These are phyloP conservation scores for Pelobates cultripes DNA, from an alignment of 2,797 vertebrate species.

Conservation along the genomic window DNA sequence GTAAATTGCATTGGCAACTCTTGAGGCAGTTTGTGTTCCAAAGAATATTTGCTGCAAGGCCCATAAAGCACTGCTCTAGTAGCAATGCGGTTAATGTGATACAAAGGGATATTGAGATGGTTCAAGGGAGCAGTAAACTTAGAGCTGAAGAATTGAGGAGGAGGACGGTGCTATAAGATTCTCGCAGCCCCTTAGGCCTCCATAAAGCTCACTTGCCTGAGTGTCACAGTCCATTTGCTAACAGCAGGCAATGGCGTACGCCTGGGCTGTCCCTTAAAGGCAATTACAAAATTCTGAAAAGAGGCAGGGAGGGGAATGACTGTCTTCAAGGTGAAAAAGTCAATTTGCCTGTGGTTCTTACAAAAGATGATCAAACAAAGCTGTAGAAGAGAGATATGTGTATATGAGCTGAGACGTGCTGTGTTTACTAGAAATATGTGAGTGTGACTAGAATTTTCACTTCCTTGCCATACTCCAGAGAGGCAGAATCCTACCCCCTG, in stretches of 20 bases:
- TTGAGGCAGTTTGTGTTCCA: conserved; percentile 6
- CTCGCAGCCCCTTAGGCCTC: conserved; percentile 43
- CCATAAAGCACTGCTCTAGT: conserved; percentile 35
- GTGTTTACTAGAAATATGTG: neutral
- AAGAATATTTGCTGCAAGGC: conserved; percentile 21
- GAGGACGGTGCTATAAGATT: conserved; percentile 38
- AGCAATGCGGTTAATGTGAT: conserved; percentile 44
- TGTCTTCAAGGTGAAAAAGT: conserved; percentile 47
- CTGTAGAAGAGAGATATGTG: neutral
- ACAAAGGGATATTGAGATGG: conserved; percentile 29
- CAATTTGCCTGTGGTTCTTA: conserved; percentile 14
- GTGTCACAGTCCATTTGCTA: conserved; percentile 49
- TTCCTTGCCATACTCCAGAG: neutral
- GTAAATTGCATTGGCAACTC: conserved; percentile 20
- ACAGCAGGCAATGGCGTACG: conserved; percentile 39
- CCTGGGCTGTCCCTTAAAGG: conserved; percentile 43
- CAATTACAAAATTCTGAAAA: conserved; percentile 39
- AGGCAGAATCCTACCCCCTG: conserved; percentile 12
- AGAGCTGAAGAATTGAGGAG: conserved; percentile 28
- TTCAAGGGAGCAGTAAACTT: conserved; percentile 48
- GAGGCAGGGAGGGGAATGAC: conserved; percentile 23
- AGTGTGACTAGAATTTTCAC: conserved; percentile 14
- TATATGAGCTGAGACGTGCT: conserved; percentile 1
- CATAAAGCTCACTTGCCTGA: conserved; percentile 44
- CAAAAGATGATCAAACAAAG: conserved; percentile 24